These are phyloP conservation scores for Steatornis caripensis DNA, from an alignment of 2,113 vertebrate species.

Conservation along the genomic window DNA sequence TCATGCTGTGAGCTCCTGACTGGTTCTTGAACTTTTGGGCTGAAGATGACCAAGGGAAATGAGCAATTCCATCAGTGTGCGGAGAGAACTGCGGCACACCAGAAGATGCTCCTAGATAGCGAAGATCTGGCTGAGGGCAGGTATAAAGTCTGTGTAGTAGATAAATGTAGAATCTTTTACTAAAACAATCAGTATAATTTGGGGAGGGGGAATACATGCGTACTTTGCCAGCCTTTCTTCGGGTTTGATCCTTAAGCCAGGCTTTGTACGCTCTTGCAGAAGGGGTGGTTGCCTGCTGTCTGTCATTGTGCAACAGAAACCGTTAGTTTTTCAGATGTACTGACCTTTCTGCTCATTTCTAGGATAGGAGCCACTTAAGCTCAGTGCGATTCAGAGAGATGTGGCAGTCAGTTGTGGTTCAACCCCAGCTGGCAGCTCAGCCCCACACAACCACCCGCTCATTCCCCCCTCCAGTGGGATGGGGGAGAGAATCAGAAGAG, in stretches of 20 bases:
- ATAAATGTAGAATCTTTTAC: background rate
- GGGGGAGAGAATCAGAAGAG: too few species aligned
- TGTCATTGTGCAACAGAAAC: background rate
- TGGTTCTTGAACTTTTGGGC: background rate
- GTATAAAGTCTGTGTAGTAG: background rate
- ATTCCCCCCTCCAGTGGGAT: too few species aligned
- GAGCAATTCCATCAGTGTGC: background rate
- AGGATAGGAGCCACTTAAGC: background rate
- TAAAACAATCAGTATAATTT: background rate
- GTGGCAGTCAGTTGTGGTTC: too few species aligned
- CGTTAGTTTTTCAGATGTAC: background rate
- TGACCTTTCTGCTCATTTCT: background rate
- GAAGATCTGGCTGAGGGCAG: background rate
- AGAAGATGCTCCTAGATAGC: background rate
- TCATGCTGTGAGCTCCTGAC: background rate
- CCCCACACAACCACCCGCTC: too few species aligned
- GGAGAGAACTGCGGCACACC: background rate
- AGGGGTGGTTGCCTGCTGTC: background rate
- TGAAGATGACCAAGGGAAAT: background rate
- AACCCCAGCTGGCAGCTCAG: too few species aligned
- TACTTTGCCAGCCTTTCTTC: background rate
- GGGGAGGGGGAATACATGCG: background rate
- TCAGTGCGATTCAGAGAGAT: background rate
- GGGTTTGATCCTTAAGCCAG: background rate
- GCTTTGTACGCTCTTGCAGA: background rate